phyloP scores from a whole-genome alignment of 1,140 invertebrate genomes.

The Drosophila trapezifrons region DNA sequence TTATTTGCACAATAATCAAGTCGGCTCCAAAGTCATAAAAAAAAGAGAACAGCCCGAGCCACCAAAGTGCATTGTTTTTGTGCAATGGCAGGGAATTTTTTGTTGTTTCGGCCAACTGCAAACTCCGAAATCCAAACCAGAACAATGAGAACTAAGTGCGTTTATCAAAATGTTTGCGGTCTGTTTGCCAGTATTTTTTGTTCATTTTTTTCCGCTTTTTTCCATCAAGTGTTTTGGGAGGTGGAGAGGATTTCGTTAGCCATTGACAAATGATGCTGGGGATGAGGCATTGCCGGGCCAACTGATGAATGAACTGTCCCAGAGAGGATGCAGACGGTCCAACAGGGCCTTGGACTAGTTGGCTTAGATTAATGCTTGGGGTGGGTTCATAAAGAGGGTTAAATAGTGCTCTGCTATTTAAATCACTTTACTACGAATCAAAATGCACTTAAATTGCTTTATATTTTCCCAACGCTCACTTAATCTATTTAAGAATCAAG shows the following conservation, averaged over 20 bases:
- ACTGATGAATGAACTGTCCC: conserved; percentile 29
- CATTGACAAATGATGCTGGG: conserved; percentile 42
- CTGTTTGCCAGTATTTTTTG: conserved; percentile 49
- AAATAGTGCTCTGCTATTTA: not conserved
- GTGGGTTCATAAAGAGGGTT: too few relatives aligned
- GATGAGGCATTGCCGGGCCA: not conserved
- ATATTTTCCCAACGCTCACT: not conserved
- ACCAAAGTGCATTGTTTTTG: conserved; percentile 48
- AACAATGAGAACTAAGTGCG: conserved; percentile 60
- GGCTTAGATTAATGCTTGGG: conserved; percentile 5
- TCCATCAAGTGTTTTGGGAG: not conserved
- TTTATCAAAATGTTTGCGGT: conserved; percentile 69
- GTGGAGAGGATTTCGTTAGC: conserved; percentile 15
- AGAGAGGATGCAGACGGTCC: conserved; percentile 11
- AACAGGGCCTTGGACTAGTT: conserved; percentile 30
- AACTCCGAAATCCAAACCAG: conserved; percentile 30
- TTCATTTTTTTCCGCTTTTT: conserved; percentile 10
- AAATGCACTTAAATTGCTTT: not conserved
- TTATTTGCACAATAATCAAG: conserved; percentile 78
- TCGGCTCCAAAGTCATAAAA: conserved; percentile 40
- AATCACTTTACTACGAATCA: not conserved
- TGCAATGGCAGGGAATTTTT: conserved; percentile 37
- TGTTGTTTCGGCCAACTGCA: conserved; percentile 3
- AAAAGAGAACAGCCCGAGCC: conserved; percentile 18
- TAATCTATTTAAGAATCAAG: conserved; percentile 7